Evolutionary conservation across 1,140 invertebrate genomes (phyloP).

Genomic region (Capitella teleta): DNA sequence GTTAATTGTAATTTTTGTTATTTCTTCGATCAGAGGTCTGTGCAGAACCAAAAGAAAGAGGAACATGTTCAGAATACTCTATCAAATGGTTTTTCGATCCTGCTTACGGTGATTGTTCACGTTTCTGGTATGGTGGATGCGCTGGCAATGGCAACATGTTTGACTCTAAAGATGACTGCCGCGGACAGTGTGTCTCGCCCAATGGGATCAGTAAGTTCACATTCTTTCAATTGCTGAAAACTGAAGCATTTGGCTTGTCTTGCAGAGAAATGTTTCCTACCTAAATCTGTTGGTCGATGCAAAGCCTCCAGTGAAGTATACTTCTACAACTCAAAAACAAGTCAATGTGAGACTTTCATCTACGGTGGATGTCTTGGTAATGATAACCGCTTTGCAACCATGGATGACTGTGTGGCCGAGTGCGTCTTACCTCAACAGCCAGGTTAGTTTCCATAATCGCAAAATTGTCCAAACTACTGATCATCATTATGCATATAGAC

Average conservation of each 20-base stretch:
- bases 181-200: conserved; percentile 16
- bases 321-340: conserved; percentile 17
- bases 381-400: conserved; percentile 50
- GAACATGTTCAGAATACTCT: conserved; percentile 52
- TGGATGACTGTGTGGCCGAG: conserved; percentile 11
- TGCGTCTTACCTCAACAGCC: conserved; percentile 41
- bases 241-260: neutral
- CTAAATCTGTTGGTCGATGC: conserved; percentile 65
- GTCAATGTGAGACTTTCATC: conserved; percentile 21
- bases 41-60: conserved; percentile 58
- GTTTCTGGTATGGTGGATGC: conserved; percentile 32
- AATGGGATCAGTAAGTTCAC: conserved; percentile 4
- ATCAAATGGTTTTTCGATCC: conserved; percentile 21
- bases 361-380: conserved; percentile 54
- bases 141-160: conserved; percentile 25
- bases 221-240: neutral
- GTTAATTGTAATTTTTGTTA: neutral
- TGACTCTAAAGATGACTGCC: conserved; percentile 17
- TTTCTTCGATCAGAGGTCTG: conserved; percentile 46
- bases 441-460: too few relatives aligned
- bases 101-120: conserved; percentile 17
- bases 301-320: conserved; percentile 17
- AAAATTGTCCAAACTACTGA: too few relatives aligned
- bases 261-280: conserved; percentile 60
- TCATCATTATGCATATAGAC: too few relatives aligned